Base-by-base conservation (phyloP, 2,888 invertebrate genomes). In the Pimpla rufipes region DNA sequence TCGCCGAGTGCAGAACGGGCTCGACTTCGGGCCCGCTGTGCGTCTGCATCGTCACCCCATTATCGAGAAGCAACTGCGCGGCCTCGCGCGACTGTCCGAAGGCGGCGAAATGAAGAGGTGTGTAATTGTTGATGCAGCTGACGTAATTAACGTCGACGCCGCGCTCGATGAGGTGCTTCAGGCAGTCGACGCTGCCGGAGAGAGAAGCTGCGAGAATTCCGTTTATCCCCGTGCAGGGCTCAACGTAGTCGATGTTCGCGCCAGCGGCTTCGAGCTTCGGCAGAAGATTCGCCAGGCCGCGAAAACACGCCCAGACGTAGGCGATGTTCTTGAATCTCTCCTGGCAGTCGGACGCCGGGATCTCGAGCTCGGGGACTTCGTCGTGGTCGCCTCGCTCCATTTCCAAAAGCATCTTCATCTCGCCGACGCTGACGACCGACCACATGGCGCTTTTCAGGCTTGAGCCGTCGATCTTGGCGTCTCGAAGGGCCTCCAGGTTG, bases 171-270 rank as follows among this genome's bases (percentile, higher is more conserved):
- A 98, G 94, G 90, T 95, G 96, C 88, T 95, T 95, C 23, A 96
- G 95, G 87, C 97, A 96, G 35, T 96, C 95, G 55, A 95, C 93
- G 86, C 96, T 97, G 4, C 97, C 97, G 86, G 96, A 96, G 88
- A 97, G 96, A 0, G 97, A 96, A 0, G 96, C 96, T 79, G 97
- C 95, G 90, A 97, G 97, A 57, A 97, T 92, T 0, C 97, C 96
- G 18, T 96, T 96, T 82, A 97, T 94, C 0, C 97, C 97, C 82
- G 95, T 95, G 76, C 95, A 95, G 13, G 96, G 95, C 90, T 97
- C 97, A 86, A 95, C 95, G 91, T 96, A 97, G 82, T 95, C 93
- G 37, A 96, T 93, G 85, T 96, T 96, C 35, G 96, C 97, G n/a
- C 97, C 97, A 10, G 94, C 93, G 45, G 94, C 94, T 68, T 97